Conservation (phyloP, 2,888 invertebrate genomes). For the Slavum lentiscoides region DNA sequence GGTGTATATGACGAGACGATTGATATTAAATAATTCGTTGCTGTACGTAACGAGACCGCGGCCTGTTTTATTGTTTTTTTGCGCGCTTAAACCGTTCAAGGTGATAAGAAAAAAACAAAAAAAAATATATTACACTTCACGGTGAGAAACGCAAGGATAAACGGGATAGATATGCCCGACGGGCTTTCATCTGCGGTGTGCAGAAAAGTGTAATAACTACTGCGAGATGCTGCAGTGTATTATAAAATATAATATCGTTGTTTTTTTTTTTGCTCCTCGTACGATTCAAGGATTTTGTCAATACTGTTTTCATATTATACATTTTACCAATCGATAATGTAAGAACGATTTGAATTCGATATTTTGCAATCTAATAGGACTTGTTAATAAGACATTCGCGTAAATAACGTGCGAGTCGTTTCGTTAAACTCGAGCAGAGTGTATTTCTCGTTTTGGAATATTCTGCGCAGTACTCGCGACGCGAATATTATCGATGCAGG, state of each 20-base stretch:
- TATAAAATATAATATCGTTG: background rate
- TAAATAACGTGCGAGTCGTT: no score
- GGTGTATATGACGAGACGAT: background rate
- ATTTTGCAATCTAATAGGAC: no score
- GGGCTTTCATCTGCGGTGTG: conserved; percentile 23
- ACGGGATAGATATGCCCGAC: conserved; percentile 25
- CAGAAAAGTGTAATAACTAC: background rate
- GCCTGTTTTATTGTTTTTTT: conserved; percentile 34
- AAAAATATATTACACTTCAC: background rate
- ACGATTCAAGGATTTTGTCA: conserved; percentile 1
- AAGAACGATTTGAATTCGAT: background rate
- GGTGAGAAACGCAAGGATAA: conserved; percentile 17
- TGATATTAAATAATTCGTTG: no score
- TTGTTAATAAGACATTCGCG: no score
- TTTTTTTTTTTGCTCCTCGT: background rate
- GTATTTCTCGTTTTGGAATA: no score
- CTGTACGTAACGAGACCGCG: background rate
- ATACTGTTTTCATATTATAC: background rate
- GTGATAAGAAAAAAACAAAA: conserved; percentile 36
- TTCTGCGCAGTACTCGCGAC: no score
- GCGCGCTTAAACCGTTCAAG: conserved; percentile 22
- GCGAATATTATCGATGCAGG: no score
- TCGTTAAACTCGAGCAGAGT: no score
- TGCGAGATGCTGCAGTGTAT: no score
- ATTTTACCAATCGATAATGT: background rate